Base-by-base conservation (phyloP, 1,140 invertebrate genomes). In the Drosophila mojavensis region DNA sequence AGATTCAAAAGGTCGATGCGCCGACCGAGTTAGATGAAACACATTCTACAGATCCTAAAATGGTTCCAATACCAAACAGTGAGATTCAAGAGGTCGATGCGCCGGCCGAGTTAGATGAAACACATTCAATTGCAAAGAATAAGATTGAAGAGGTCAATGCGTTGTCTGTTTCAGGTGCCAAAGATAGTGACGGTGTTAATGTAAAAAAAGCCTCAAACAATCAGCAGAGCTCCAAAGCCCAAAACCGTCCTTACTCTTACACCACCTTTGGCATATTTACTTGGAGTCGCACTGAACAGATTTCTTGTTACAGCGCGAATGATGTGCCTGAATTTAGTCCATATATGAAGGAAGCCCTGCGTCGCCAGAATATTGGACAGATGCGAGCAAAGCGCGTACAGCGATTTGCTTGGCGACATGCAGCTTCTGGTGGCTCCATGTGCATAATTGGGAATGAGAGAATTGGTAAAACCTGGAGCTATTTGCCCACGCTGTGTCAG, bases 391-490 rank as follows among this genome's bases (percentile, higher is more conserved):
- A 54, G 13, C 55, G 70, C 5, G 26, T 81, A 3, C 90, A 91
- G 36, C 64, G 76, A 1, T 90, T 43, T 55, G 68, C 82, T 26
- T 91, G 90, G 90, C 70, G 78, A 0, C 85, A 90, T 56, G 30
- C 73, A 0, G 9, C 77, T 0, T 15, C 24, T 0, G 74, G 74
- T 0, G 76, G 78, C 7, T 76, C 80, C 4, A 10, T 91, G 13
- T 79, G 78, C 15, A 51, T 76, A 0, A 54, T 91, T 5, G 90
- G 81, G 10, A 65, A 79, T 3, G 33, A 70, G 4, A n/a, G 9
- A 3, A 28, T 11, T 0, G 90, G 90, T 11, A 91, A 91, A 71
- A 88, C 90, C 6, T 88, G 82, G 80, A 73, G 71, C 28, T 91
- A 82, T 26, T 30, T 91, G 43, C 90, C 90, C 3, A 51, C 55